These are phyloP conservation scores for Grus americana DNA, from an alignment of 2,113 vertebrate species.

Conservation along the genomic window DNA sequence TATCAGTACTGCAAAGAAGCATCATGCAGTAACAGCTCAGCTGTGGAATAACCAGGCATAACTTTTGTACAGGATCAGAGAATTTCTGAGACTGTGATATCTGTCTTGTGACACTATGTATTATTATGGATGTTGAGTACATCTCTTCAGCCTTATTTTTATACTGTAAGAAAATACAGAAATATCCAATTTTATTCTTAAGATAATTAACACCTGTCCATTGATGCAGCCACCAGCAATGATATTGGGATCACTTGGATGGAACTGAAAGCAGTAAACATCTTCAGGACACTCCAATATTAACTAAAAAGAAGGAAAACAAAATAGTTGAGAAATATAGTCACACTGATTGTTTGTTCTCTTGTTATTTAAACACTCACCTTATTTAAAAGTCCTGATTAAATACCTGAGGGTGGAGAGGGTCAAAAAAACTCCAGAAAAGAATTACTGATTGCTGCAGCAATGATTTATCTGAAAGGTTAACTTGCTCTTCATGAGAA, in stretches of 20 bases:
- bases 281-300: slow-evolving; percentile 88
- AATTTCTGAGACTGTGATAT: not conserved
- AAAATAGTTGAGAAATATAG: not conserved
- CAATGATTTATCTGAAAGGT: slow-evolving; percentile 64
- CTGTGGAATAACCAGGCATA: not conserved
- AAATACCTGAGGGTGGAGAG: slow-evolving; percentile 85
- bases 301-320: slow-evolving; percentile 76
- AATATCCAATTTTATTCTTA: not conserved
- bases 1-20: not conserved
- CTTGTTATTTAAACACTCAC: not conserved
- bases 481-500: slow-evolving; percentile 69
- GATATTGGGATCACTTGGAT: slow-evolving; percentile 87
- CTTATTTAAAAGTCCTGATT: not conserved
- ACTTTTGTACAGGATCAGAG: not conserved
- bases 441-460: slow-evolving; percentile 80
- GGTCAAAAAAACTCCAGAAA: slow-evolving; percentile 86
- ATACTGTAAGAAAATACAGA: not conserved
- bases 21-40: not conserved
- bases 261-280: slow-evolving; percentile 89
- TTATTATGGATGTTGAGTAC: not conserved
- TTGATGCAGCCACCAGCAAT: slow-evolving; percentile 90
- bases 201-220: slow-evolving; percentile 82
- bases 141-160: not conserved
- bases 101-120: not conserved
- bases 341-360: not conserved